Base-by-base conservation (phyloP, 2,888 invertebrate species). In the Dendrolimus houi region DNA sequence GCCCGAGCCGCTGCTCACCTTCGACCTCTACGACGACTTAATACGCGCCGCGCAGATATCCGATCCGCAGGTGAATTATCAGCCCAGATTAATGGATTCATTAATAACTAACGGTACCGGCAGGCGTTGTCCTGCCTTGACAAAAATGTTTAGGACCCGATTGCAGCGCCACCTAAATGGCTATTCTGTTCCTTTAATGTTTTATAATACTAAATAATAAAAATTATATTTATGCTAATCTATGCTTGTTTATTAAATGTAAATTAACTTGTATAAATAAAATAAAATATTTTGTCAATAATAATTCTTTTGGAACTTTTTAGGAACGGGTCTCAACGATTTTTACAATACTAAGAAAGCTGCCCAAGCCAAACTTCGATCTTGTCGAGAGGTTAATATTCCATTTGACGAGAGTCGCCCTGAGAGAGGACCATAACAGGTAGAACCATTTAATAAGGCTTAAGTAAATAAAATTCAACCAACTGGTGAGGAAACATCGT, bases 1-100 rank as follows among this genome's bases (percentile, higher is more conserved):
- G 93, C 96, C 97, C 13, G 98, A 98, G 81, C 98, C 98, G 17
- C 88, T 98, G 67, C 92, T 98, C 66, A 97, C 98, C 56, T 98
- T 95, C 87, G 98, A 98, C 79, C 94, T 96, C 63, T 98, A 98
- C 82, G 98, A 98, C 83, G 98, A 98, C 86, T 97, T 98, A 83
- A 93, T 98, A 61, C 94, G 96, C 64, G 97, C 97, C 54, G 95
- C 97, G 6, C 96, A 96, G 83, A 93, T 97, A 66, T 93, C 94
- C 10, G 96, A 97, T 80, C 93, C 93, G 17, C 94, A 86, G 81
- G 98, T 97, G 10, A 14, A 14, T 14, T 14, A 1, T 14, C 14
- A 14, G 14, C 42, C 42, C 9, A 42, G 9, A 14, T 52, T 41
- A 9, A 7, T 53, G 40, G 40, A 52, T 52, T 54, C 56, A 52